Percentiles rank a stretch among this genome's conserved stretches.
Conservation (phyloP, 2,888 invertebrate genomes). For the Adelphocoris suturalis region DNA sequence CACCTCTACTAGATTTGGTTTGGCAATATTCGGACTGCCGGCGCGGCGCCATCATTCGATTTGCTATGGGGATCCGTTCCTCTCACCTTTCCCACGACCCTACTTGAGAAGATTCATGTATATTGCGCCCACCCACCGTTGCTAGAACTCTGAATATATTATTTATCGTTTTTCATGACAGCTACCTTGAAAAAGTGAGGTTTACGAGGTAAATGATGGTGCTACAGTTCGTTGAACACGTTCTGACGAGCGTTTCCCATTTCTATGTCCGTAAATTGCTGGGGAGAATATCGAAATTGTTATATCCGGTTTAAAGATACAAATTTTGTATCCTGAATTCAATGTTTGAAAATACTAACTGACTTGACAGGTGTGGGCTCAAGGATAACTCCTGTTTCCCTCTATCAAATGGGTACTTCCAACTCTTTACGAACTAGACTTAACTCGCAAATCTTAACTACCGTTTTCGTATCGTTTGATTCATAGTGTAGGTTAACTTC, state of each 20-base stretch:
- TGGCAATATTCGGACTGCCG: neutral
- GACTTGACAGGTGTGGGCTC: too few species aligned
- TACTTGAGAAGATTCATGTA: neutral
- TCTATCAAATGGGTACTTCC: too few species aligned
- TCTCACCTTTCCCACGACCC: neutral
- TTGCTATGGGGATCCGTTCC: neutral
- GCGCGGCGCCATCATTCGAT: neutral
- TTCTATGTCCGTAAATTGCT: too few species aligned
- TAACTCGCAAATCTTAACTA: too few species aligned
- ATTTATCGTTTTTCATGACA: neutral
- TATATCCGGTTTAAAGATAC: too few species aligned
- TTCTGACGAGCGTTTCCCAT: neutral
- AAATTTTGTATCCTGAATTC: too few species aligned
- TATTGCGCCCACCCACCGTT: neutral
- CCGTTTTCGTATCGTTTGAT: too few species aligned
- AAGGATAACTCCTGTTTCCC: too few species aligned
- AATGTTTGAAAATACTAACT: too few species aligned
- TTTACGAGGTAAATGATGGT: neutral
- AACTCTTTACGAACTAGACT: too few species aligned
- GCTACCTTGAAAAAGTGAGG: neutral
- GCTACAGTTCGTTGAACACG: neutral
- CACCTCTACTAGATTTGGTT: neutral
- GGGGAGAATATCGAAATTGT: too few species aligned
- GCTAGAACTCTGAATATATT: neutral
- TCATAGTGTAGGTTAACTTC: too few species aligned